phyloP scores from a whole-genome alignment of 1,140 invertebrate species.

The Ceratina japonica region DNA sequence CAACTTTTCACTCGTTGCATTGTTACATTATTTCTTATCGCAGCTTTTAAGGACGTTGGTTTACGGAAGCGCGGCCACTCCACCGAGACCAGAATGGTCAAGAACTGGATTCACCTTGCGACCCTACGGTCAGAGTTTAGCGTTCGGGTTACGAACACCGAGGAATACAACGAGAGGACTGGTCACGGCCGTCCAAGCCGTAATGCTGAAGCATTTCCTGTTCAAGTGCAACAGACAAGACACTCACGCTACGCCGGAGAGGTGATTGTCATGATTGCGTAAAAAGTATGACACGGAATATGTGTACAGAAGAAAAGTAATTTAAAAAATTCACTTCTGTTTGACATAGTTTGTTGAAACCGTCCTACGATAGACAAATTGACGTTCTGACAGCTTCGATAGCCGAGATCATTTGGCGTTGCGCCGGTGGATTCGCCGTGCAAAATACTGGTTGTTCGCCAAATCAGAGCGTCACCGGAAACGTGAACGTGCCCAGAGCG shows the following conservation, averaged over 20 bases:
- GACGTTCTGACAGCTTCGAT: conserved; percentile 85
- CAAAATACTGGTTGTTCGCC: conserved; percentile 62
- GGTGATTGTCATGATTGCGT: conserved; percentile 72
- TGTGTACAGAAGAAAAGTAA: too few relatives aligned
- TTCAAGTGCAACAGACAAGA: conserved; percentile 82
- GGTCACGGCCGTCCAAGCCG: conserved; percentile 84
- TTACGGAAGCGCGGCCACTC: conserved; percentile 82
- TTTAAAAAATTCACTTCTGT: neutral
- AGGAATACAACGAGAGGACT: conserved; percentile 84
- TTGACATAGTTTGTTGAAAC: conserved; percentile 82
- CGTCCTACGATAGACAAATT: conserved; percentile 85
- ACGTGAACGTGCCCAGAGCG: conserved; percentile 81
- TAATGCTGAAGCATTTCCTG: conserved; percentile 85
- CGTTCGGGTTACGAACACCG: conserved; percentile 82
- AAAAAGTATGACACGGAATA: too few relatives aligned
- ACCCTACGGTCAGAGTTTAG: conserved; percentile 80
- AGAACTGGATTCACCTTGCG: conserved; percentile 82
- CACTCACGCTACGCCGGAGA: conserved; percentile 77
- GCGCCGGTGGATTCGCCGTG: conserved; percentile 75
- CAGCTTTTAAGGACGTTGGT: conserved; percentile 81
- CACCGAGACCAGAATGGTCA: conserved; percentile 83
- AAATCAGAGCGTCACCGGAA: conserved; percentile 47
- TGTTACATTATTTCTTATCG: neutral
- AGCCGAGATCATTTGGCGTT: conserved; percentile 87
- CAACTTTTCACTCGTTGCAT: neutral